Conservation (phyloP, 1,140 invertebrate species). For the Brachionus paranguensis region DNA sequence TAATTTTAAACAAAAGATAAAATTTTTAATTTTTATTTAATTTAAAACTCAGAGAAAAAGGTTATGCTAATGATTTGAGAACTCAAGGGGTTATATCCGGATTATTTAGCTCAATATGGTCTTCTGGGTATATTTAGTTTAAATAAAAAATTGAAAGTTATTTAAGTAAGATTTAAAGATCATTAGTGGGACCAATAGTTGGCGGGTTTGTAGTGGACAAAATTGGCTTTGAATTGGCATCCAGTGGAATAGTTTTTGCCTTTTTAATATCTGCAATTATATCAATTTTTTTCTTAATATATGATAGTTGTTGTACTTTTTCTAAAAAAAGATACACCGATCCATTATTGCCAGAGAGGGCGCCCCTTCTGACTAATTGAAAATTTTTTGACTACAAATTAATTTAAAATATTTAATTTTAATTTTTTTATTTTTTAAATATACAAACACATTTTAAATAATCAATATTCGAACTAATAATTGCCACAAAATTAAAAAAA, state of each 20-base stretch:
- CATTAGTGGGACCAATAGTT: not conserved
- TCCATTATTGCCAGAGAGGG: not conserved
- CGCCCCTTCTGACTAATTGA: not conserved
- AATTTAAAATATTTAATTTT: not conserved
- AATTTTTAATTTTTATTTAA: not conserved
- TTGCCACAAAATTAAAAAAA: too few relatives aligned
- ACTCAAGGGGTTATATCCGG: conserved; percentile 21
- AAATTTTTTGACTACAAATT: not conserved
- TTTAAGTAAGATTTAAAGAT: not conserved
- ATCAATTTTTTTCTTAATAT: not conserved
- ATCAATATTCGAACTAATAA: too few relatives aligned
- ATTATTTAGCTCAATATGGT: conserved; percentile 30
- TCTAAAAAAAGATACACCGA: not conserved
- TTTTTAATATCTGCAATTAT: not conserved
- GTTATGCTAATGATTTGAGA: conserved; percentile 27
- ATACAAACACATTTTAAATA: too few relatives aligned
- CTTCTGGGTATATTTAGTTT: not conserved
- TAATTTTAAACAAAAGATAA: not conserved
- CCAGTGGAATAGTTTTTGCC: not conserved
- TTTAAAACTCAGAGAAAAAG: not conserved
- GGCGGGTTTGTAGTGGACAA: not conserved
- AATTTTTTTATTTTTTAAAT: not conserved
- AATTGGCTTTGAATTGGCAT: not conserved
- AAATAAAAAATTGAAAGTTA: not conserved
- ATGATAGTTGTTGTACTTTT: not conserved